A percentile compares a stretch with the other conserved stretches of the same genome.
Conservation (phyloP, 1,140 invertebrate genomes). For the Sarcophaga bullata region DNA sequence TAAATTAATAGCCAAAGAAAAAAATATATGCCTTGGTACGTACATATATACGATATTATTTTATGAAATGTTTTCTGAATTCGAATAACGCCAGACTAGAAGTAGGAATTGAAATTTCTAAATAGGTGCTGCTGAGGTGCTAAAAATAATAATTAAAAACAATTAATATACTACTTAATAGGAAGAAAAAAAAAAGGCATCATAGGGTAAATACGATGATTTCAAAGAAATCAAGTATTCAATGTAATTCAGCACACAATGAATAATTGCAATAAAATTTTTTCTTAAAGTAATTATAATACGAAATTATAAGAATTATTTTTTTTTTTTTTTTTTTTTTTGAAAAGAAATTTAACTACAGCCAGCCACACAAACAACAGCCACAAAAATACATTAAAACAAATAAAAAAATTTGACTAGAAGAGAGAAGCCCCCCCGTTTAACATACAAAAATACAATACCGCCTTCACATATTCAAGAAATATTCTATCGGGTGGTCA, state of each 20-base stretch:
- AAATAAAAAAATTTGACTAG: neutral
- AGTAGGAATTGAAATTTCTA: neutral
- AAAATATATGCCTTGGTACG: too few species aligned
- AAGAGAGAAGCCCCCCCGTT: too few species aligned
- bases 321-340: neutral
- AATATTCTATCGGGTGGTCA: too few species aligned
- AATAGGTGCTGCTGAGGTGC: constrained; percentile 27
- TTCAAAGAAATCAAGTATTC: neutral
- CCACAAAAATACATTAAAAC: neutral
- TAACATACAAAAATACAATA: too few species aligned
- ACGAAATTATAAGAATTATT: neutral
- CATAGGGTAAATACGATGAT: neutral
- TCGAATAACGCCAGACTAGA: too few species aligned
- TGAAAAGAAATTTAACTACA: neutral
- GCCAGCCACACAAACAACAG: neutral
- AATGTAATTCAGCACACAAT: neutral
- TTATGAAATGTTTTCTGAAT: too few species aligned
- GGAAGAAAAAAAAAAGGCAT: neutral
- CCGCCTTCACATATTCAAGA: too few species aligned
- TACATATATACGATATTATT: too few species aligned
- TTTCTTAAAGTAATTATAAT: constrained; percentile 9
- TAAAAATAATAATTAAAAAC: constrained; percentile 40
- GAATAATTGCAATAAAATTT: constrained; percentile 25
- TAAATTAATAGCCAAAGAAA: too few species aligned
- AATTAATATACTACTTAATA: constrained; percentile 34